A percentile compares a stretch with the other conserved stretches of the same genome.
Evolutionary conservation across 2,113 vertebrate genomes (phyloP).

Genomic region (Semnornis frantzii): DNA sequence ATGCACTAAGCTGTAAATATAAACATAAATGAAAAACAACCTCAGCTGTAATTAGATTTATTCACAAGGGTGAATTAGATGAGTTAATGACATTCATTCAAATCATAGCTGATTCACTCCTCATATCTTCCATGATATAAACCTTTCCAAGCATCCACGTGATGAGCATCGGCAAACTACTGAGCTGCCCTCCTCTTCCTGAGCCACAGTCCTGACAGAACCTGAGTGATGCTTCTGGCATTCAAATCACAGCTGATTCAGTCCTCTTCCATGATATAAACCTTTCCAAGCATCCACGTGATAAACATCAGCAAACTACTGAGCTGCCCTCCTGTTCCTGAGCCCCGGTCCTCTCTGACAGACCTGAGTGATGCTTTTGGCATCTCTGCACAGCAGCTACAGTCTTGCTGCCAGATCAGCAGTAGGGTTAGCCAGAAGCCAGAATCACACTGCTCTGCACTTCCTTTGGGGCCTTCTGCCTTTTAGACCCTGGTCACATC

Average conservation of each 20-base stretch:
- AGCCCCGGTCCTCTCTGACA: background rate
- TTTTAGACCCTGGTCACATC: background rate
- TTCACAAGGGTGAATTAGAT: slow-evolving; percentile 39
- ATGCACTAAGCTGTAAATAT: slow-evolving; percentile 34
- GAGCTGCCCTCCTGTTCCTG: background rate
- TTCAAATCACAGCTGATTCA: background rate
- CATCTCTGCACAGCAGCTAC: background rate
- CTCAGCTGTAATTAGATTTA: slow-evolving; percentile 9
- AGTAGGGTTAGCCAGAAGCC: background rate
- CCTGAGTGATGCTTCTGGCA: too few species aligned
- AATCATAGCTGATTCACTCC: background rate
- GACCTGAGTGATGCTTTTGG: too few species aligned
- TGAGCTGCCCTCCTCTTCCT: background rate
- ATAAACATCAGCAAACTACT: too few species aligned
- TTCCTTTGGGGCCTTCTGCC: background rate
- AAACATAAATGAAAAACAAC: slow-evolving; percentile 37
- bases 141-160: background rate
- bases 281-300: too few species aligned
- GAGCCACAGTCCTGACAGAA: background rate
- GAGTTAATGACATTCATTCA: slow-evolving; percentile 18
- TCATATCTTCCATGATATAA: background rate
- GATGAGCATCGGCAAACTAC: background rate
- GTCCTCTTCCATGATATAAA: too few species aligned
- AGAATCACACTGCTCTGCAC: background rate
- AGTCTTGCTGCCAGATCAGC: background rate